Percentiles rank a stretch among this genome's conserved stretches.
Conservation (phyloP, 2,113 vertebrate species). For the Apteryx mantelli region DNA sequence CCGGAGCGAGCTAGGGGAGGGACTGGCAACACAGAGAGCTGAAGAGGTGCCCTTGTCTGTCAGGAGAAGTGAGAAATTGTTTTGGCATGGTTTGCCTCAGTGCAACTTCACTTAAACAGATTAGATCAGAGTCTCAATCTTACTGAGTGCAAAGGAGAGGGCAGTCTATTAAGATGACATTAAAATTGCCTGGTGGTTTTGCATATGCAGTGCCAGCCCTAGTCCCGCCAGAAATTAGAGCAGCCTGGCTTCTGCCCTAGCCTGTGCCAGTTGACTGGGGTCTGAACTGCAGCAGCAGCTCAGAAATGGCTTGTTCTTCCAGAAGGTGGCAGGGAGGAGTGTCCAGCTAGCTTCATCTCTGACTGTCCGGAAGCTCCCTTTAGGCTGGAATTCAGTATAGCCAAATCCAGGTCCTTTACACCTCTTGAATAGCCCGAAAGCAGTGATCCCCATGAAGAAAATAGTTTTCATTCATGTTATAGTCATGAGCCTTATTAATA, state of each 20-base stretch:
- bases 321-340: background rate
- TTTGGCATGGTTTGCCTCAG: background rate
- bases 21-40: background rate
- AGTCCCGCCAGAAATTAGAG: background rate
- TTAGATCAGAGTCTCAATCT: background rate
- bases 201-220: background rate
- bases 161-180: background rate
- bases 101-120: conserved; percentile 4
- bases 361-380: background rate
- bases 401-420: background rate
- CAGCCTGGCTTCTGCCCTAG: background rate
- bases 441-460: background rate
- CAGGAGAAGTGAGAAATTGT: background rate
- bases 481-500: background rate
- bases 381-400: background rate
- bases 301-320: background rate
- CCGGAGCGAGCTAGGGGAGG: background rate
- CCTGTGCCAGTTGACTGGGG: background rate
- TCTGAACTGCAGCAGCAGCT: background rate
- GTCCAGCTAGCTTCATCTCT: background rate
- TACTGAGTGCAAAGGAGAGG: background rate
- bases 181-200: background rate
- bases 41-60: background rate
- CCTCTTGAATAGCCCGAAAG: background rate
- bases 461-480: background rate